phyloP scores from a whole-genome alignment of 2,113 vertebrate species.

The Heterocephalus glaber region DNA sequence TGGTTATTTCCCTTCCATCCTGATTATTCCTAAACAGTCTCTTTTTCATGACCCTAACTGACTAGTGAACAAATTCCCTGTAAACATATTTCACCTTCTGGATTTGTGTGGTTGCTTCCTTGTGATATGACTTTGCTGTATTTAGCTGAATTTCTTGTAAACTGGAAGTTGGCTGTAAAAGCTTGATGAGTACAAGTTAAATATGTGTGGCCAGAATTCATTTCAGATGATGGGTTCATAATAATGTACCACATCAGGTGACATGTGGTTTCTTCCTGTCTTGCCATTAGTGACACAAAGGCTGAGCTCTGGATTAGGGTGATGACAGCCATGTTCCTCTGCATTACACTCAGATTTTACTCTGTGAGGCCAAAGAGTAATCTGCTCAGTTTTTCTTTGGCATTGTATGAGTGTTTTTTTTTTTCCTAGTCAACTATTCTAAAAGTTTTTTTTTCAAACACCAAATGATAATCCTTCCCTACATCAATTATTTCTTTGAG shows the following conservation, averaged over 20 bases:
- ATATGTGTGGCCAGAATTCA: slow-evolving; percentile 55
- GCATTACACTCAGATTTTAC: slow-evolving; percentile 17
- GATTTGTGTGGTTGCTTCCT: slow-evolving; percentile 59
- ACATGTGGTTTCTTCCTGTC: slow-evolving; percentile 45
- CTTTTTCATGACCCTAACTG: slow-evolving; percentile 57
- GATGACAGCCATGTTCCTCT: not conserved
- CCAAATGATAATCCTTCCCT: not conserved
- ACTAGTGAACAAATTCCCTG: slow-evolving; percentile 28
- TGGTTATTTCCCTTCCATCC: not conserved
- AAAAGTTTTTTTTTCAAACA: not conserved
- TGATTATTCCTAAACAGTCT: slow-evolving; percentile 30
- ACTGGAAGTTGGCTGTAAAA: slow-evolving; percentile 58
- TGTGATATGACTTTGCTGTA: slow-evolving; percentile 63
- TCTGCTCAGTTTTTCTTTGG: slow-evolving; percentile 31
- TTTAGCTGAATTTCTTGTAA: slow-evolving; percentile 61
- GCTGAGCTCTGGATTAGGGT: slow-evolving; percentile 21
- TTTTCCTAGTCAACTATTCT: not conserved
- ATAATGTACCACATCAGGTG: slow-evolving; percentile 20
- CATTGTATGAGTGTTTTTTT: not conserved
- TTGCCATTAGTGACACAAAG: slow-evolving; percentile 31
- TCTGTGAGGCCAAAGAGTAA: not conserved
- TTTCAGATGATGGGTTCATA: slow-evolving; percentile 15
- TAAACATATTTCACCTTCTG: slow-evolving; percentile 64
- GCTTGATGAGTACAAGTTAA: slow-evolving; percentile 48
- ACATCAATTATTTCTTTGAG: slow-evolving; percentile 43